A percentile compares a stretch with the other conserved stretches of the same genome.
These are phyloP conservation scores for Lepidurus apus DNA, from an alignment of 1,140 invertebrate species.

Conservation along the genomic window DNA sequence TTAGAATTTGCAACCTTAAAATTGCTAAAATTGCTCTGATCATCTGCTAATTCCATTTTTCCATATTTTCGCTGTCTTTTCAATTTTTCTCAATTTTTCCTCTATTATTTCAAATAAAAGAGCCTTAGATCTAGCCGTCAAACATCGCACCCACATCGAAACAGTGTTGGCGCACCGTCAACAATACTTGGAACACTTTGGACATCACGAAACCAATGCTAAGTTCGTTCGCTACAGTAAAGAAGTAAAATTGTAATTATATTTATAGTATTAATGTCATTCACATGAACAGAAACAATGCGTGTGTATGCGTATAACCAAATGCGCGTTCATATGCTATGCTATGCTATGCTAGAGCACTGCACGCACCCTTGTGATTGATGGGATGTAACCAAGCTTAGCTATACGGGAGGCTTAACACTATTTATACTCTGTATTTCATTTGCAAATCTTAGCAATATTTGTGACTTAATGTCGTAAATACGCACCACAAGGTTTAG, in stretches of 20 bases:
- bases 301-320: no score
- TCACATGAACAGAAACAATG: background rate
- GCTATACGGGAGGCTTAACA: no score
- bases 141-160: constrained; percentile 70
- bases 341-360: no score
- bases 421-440: no score
- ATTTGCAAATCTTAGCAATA: background rate
- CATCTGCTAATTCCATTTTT: background rate
- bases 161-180: constrained; percentile 68
- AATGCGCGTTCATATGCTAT: no score
- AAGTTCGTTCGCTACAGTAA: constrained; percentile 59
- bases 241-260: constrained; percentile 47
- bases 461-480: no score
- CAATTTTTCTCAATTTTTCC: constrained; percentile 25
- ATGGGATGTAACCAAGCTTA: no score
- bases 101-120: constrained; percentile 47
- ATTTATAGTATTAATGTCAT: background rate
- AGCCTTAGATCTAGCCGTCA: constrained; percentile 75
- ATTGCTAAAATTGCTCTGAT: constrained; percentile 9
- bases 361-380: no score
- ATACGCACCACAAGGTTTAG: no score
- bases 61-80: background rate
- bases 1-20: constrained; percentile 29
- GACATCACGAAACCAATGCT: constrained; percentile 69
- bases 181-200: constrained; percentile 66